Evolutionary conservation across 2,113 vertebrate species (phyloP).

Genomic region (Ictalurus furcatus): DNA sequence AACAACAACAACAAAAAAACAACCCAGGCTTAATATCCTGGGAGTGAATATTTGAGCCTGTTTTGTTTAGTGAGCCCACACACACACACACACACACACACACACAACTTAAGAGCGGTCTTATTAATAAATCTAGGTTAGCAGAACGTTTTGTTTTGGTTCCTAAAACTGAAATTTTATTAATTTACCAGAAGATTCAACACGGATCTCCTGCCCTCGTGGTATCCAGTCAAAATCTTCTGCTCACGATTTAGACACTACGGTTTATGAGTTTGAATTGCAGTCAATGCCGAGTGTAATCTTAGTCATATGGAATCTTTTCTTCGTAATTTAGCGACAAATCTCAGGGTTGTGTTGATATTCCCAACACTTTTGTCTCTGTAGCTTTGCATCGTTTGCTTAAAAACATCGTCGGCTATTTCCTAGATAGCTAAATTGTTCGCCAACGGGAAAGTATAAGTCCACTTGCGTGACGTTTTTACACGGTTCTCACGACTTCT

Average conservation of each 20-base stretch:
- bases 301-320: background rate
- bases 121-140: background rate
- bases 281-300: background rate
- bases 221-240: background rate
- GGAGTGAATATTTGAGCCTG: background rate
- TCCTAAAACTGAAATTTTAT: background rate
- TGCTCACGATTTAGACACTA: background rate
- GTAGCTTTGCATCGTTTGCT: background rate
- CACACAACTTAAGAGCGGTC: background rate
- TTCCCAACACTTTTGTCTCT: background rate
- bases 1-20: background rate
- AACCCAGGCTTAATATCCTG: background rate
- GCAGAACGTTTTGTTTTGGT: background rate
- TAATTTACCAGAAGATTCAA: background rate
- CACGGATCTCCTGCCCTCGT: too few relatives aligned
- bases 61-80: background rate
- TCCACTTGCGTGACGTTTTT: background rate
- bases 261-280: background rate
- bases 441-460: background rate
- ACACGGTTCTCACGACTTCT: background rate
- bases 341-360: background rate
- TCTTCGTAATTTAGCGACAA: background rate
- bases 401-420: background rate
- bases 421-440: background rate
- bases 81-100: background rate